Conservation (phyloP, 1,140 invertebrate genomes). For the Plectrocnemia conspersa region DNA sequence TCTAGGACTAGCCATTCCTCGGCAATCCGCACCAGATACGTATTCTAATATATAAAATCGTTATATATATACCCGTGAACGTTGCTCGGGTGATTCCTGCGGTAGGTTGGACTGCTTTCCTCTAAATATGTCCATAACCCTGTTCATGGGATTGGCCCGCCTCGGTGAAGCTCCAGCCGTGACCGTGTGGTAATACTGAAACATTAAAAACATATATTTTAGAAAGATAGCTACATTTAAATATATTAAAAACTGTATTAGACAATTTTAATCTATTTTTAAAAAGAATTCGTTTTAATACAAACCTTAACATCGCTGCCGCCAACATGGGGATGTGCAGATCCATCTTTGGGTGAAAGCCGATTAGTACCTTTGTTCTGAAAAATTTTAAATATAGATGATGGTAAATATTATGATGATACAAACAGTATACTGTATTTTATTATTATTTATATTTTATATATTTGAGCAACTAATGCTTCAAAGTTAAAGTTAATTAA, state of each 20-base stretch:
- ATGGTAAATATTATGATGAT: too few relatives aligned
- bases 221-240: constrained; percentile 9
- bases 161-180: constrained; percentile 52
- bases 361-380: constrained; percentile 46
- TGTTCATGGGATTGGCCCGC: constrained; percentile 69
- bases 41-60: too few relatives aligned
- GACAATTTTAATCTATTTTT: neutral
- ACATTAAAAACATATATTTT: constrained; percentile 17
- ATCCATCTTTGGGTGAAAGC: constrained; percentile 56
- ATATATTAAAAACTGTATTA: constrained; percentile 4
- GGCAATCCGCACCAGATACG: too few relatives aligned
- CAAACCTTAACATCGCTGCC: constrained; percentile 50
- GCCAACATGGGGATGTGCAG: constrained; percentile 58
- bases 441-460: too few relatives aligned
- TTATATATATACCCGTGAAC: constrained; percentile 65
- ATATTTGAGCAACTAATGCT: too few relatives aligned
- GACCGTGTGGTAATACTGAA: constrained; percentile 63
- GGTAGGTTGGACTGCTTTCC: constrained; percentile 60
- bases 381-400: too few relatives aligned
- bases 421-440: too few relatives aligned
- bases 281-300: constrained; percentile 16
- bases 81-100: constrained; percentile 62
- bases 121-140: constrained; percentile 86
- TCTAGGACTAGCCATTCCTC: too few relatives aligned
- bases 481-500: too few relatives aligned